Evolutionary conservation across 2,888 invertebrate genomes (phyloP).

Genomic region (Vesta saturnalis): DNA sequence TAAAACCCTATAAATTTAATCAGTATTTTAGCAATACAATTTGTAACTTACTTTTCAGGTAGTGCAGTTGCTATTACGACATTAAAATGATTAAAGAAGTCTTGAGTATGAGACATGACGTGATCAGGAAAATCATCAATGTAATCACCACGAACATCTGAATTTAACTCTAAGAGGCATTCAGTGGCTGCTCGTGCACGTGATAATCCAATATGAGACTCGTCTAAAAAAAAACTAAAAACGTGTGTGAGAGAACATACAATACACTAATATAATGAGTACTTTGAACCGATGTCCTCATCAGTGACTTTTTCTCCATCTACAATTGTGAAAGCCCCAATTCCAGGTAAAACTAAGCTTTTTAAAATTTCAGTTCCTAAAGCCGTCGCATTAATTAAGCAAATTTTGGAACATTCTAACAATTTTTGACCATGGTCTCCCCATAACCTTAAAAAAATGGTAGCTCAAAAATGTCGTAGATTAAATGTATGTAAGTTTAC

Average conservation of each 20-base stretch:
- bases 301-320: conserved; percentile 88
- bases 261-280: conserved; percentile 55
- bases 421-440: conserved; percentile 96
- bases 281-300: conserved; percentile 95
- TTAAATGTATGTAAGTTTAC: conserved; percentile 44
- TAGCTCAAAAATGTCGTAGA: not conserved
- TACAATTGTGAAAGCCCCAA: conserved; percentile 91
- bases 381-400: conserved; percentile 92
- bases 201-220: conserved; percentile 81
- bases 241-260: too few relatives aligned
- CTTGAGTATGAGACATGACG: conserved; percentile 84
- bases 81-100: conserved; percentile 87
- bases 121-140: conserved; percentile 90
- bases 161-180: conserved; percentile 87
- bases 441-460: conserved; percentile 84
- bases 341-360: conserved; percentile 93
- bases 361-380: conserved; percentile 96
- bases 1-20: conserved; percentile 67
- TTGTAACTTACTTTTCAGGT: conserved; percentile 70
- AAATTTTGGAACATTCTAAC: conserved; percentile 89
- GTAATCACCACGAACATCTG: conserved; percentile 92
- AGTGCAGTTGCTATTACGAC: conserved; percentile 86
- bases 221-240: conserved; percentile 87
- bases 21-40: not conserved
- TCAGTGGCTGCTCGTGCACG: conserved; percentile 87